Evolutionary conservation across 2,113 vertebrate genomes (phyloP), one percentile per base, ranked within the genome.

Genomic region (Archilochus colubris): DNA sequence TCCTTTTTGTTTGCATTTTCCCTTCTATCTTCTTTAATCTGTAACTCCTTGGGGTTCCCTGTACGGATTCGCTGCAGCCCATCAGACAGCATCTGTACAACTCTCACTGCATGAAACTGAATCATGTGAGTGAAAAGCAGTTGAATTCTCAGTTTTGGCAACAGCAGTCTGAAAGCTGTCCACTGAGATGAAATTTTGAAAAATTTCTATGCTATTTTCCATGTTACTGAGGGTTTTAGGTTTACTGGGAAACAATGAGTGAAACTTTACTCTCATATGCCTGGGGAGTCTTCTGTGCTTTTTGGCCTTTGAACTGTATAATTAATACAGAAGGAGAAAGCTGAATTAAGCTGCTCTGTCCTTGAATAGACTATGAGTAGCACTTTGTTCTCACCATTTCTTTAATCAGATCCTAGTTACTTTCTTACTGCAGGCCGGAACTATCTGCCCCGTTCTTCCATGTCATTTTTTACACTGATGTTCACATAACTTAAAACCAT

Each of bases 81-180:
- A 66, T 59, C 43, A 67, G 50, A 51, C 8, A 68, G 11, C n/a
- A 69, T 53, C 59, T 90, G 66, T 82, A 88, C n/a, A 77, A 31
- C 14, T 25, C 25, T 61, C 36, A 73, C 16, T 72, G 40, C 70
- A 23, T 50, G 62, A 73, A 85, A 72, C 67, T 27, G 53, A 90
- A 79, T 11, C 25, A 21, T 25, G 0, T 9, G 67, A 86, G 33
- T 10, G 51, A 94, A 88, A 80, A 89, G 30, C 40, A 54, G 55
- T 2, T 31, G 14, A 86, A 92, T 64, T 95, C 40, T 82, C 72
- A 80, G 20, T 59, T 94, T 95, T 93, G 76, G 55, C 88, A 88
- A 74, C 13, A 59, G 27, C 22, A 58, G 8, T 80, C 91, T 86
- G 58, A 64, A 76, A 80, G 27, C 27, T 64, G 36, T 46, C 54